phyloP scores from a whole-genome alignment of 2,888 invertebrate species.

The Idaea biselata region DNA sequence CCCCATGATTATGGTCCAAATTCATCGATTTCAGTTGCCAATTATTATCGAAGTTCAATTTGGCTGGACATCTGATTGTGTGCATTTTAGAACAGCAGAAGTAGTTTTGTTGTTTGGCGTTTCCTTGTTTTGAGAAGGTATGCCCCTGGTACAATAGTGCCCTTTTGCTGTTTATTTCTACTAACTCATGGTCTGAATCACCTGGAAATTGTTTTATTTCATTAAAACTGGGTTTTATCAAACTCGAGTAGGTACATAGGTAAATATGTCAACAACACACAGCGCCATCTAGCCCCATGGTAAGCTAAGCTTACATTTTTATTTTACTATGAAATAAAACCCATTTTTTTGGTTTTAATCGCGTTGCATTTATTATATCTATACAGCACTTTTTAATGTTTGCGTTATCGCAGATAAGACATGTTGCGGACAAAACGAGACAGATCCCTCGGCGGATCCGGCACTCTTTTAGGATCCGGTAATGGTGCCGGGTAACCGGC shows the following conservation, averaged over 20 bases:
- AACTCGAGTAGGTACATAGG: not conserved
- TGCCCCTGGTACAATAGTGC: not conserved
- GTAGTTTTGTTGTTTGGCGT: not conserved
- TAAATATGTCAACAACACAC: no score
- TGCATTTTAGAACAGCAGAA: not conserved
- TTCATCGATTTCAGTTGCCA: not conserved
- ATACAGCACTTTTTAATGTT: no score
- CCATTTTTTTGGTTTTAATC: no score
- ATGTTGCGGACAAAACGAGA: no score
- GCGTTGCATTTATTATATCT: no score
- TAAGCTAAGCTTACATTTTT: no score
- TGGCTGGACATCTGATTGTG: not conserved
- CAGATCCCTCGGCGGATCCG: no score
- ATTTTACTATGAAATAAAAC: no score
- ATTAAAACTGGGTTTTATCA: not conserved
- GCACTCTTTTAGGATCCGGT: no score
- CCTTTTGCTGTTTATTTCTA: not conserved
- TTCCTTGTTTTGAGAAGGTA: not conserved
- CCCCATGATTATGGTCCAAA: not conserved
- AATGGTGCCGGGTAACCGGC: no score
- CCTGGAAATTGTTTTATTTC: not conserved
- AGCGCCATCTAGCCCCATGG: no score
- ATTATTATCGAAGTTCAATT: not conserved
- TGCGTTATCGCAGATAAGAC: no score
- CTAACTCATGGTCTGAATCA: not conserved